Evolutionary conservation across 1,140 invertebrate species (phyloP).

Genomic region (Drosophila chauvacae): DNA sequence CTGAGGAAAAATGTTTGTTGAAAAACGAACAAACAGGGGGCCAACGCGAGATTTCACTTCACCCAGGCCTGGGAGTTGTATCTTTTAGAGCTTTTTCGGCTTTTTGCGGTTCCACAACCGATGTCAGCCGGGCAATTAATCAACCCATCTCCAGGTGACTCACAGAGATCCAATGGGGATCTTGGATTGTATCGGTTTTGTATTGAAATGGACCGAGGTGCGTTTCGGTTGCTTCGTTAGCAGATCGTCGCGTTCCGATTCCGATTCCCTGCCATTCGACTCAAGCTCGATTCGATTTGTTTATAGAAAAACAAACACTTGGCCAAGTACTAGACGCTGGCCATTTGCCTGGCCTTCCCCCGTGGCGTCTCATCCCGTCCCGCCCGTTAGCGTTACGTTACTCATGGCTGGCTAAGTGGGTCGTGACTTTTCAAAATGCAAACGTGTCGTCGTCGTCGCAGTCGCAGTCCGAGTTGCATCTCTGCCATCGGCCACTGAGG

Average conservation of each 20-base stretch:
- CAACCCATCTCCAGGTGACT: constrained; percentile 72
- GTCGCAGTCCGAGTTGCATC: constrained; percentile 55
- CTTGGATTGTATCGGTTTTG: constrained; percentile 38
- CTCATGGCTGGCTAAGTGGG: constrained; percentile 81
- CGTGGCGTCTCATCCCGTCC: not conserved
- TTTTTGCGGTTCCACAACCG: constrained; percentile 68
- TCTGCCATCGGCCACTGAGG: constrained; percentile 32
- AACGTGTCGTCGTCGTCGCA: constrained; percentile 63
- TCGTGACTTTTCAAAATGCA: constrained; percentile 83
- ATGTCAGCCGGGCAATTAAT: constrained; percentile 77
- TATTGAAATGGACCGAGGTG: constrained; percentile 29
- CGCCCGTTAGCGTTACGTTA: constrained; percentile 54
- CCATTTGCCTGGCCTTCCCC: constrained; percentile 47
- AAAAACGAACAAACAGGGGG: constrained; percentile 41
- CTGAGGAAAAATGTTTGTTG: constrained; percentile 77
- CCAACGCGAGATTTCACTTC: constrained; percentile 68
- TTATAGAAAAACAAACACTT: constrained; percentile 79
- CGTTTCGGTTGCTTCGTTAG: constrained; percentile 46
- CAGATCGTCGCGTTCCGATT: constrained; percentile 55
- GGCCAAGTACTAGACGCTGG: constrained; percentile 57
- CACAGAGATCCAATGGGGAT: constrained; percentile 18
- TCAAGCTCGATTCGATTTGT: constrained; percentile 63
- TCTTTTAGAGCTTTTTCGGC: constrained; percentile 53
- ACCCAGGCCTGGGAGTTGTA: constrained; percentile 13
- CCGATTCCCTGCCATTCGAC: constrained; percentile 43